A percentile compares a stretch with the other conserved stretches of the same genome.
Conservation (phyloP, 2,113 vertebrate genomes). For the Toxotes chatareus region DNA sequence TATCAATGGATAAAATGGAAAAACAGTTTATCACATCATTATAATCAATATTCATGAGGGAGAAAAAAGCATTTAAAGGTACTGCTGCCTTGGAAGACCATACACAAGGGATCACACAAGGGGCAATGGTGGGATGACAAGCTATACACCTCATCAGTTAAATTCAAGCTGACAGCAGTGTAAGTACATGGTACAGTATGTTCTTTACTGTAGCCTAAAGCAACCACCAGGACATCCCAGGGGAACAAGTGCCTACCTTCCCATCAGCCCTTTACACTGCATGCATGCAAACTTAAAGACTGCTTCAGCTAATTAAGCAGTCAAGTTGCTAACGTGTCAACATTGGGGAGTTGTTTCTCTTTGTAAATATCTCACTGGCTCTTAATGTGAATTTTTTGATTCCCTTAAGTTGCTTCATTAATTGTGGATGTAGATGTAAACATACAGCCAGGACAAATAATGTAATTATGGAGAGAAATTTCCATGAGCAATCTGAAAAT, state of each 20-base stretch:
- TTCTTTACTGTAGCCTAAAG: conserved; percentile 59
- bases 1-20: neutral
- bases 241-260: conserved; percentile 40
- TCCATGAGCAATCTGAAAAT: conserved; percentile 24
- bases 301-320: conserved; percentile 38
- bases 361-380: conserved; percentile 11
- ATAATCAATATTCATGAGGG: neutral
- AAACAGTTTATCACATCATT: neutral
- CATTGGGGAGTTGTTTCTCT: neutral
- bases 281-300: conserved; percentile 18
- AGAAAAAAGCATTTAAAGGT: neutral
- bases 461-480: conserved; percentile 17
- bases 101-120: conserved; percentile 5
- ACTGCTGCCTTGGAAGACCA: neutral
- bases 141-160: conserved; percentile 32
- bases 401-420: neutral
- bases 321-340: conserved; percentile 3
- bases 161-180: conserved; percentile 61
- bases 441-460: neutral
- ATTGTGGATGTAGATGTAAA: neutral
- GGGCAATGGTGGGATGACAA: conserved; percentile 17
- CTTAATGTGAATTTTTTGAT: neutral
- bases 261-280: conserved; percentile 33
- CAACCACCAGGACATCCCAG: conserved; percentile 44
- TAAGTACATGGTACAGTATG: conserved; percentile 57